These are phyloP conservation scores for Pao palembangensis DNA, from an alignment of 2,113 vertebrate species.

Conservation along the genomic window DNA sequence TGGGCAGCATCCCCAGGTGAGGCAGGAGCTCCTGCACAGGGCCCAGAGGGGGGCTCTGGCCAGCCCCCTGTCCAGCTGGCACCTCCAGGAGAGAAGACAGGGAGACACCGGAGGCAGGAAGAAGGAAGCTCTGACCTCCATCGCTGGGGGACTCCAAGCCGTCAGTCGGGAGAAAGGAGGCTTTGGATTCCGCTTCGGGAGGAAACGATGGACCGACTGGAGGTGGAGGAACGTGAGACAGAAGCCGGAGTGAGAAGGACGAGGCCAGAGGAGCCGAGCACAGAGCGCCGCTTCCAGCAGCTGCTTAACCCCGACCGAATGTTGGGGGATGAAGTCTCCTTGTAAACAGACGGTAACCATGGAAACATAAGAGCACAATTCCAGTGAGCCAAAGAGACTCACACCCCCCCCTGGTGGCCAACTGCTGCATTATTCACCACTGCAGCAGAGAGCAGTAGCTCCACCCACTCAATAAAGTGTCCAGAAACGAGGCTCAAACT, in stretches of 20 bases:
- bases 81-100: slow-evolving; percentile 47
- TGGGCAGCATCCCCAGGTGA: slow-evolving; percentile 7
- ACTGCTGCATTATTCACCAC: too few relatives aligned
- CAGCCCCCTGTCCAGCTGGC: slow-evolving; percentile 19
- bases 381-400: too few relatives aligned
- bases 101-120: slow-evolving; percentile 45
- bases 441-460: too few relatives aligned
- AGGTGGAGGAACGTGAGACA: neutral
- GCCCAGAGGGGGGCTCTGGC: slow-evolving; percentile 41
- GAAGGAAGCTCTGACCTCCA: slow-evolving; percentile 67
- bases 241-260: neutral
- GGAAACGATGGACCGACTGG: slow-evolving; percentile 48
- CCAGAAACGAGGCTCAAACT: too few relatives aligned
- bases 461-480: too few relatives aligned
- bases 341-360: too few relatives aligned
- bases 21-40: slow-evolving; percentile 22
- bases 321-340: too few relatives aligned
- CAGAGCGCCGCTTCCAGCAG: too few relatives aligned
- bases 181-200: slow-evolving; percentile 76
- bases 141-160: slow-evolving; percentile 70
- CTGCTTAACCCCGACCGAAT: too few relatives aligned
- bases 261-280: neutral
- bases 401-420: too few relatives aligned
- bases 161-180: slow-evolving; percentile 75
- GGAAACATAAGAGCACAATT: too few relatives aligned